A percentile compares a stretch with the other conserved stretches of the same genome.
Conservation (phyloP, 2,113 vertebrate species). For the Notothenia rossii region DNA sequence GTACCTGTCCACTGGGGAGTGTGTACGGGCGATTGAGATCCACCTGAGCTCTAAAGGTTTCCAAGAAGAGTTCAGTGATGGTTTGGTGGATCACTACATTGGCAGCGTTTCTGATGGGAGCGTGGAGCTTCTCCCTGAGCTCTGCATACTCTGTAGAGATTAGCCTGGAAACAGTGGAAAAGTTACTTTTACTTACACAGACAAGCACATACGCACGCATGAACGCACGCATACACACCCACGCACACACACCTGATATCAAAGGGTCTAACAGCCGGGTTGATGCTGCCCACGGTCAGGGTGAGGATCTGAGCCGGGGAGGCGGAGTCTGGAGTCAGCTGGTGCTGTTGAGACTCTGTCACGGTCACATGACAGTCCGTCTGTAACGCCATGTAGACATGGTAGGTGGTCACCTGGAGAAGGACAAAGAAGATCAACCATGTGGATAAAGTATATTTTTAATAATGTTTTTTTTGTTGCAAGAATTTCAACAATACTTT, state of each 20-base stretch:
- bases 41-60: slow-evolving; percentile 92
- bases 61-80: slow-evolving; percentile 93
- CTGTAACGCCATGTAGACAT: slow-evolving; percentile 88
- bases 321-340: slow-evolving; percentile 88
- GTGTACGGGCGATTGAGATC: slow-evolving; percentile 89
- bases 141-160: slow-evolving; percentile 93
- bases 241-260: slow-evolving; percentile 86
- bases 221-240: background rate
- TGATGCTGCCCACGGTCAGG: slow-evolving; percentile 88
- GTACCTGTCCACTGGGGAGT: slow-evolving; percentile 88
- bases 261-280: slow-evolving; percentile 86
- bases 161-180: slow-evolving; percentile 80
- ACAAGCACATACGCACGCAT: background rate
- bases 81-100: slow-evolving; percentile 94
- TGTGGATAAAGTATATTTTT: background rate
- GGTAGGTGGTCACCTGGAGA: slow-evolving; percentile 90
- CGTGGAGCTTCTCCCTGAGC: slow-evolving; percentile 89
- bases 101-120: slow-evolving; percentile 90
- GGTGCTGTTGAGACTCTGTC: slow-evolving; percentile 89
- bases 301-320: slow-evolving; percentile 93
- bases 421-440: background rate
- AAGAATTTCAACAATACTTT: too few species aligned
- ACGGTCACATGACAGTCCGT: slow-evolving; percentile 90
- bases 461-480: background rate
- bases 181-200: background rate